These are phyloP conservation scores for Synanthedon andrenaeformis DNA, from an alignment of 2,888 invertebrate species.

Conservation along the genomic window DNA sequence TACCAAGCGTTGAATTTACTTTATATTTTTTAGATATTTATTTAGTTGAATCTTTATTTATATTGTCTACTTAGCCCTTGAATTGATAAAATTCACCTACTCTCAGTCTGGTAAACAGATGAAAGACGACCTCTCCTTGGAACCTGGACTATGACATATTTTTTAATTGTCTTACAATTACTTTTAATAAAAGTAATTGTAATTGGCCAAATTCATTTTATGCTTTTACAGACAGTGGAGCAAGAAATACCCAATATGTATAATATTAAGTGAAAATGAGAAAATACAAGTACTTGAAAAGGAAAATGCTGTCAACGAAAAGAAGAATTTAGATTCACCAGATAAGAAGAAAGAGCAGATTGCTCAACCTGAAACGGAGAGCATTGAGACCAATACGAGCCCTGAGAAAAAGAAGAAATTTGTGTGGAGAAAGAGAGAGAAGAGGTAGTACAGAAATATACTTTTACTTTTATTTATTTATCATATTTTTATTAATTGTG, in stretches of 20 bases:
- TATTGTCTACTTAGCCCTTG: no score
- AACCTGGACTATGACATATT: no score
- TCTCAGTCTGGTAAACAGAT: no score
- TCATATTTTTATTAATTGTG: no score
- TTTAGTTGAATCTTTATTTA: no score
- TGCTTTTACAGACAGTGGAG: slow-evolving; percentile 78
- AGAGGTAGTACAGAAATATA: slow-evolving; percentile 27
- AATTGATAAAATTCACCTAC: no score
- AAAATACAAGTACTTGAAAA: slow-evolving; percentile 60
- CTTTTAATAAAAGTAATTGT: no score
- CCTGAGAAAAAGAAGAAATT: slow-evolving; percentile 59
- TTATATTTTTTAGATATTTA: no score
- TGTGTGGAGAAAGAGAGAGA: slow-evolving; percentile 54
- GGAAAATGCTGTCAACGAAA: slow-evolving; percentile 34
- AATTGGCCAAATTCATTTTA: no score
- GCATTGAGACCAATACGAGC: slow-evolving; percentile 58
- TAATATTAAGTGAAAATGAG: slow-evolving; percentile 69
- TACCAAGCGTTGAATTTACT: no score
- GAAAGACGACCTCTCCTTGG: no score
- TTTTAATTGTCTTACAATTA: no score
- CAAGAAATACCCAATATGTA: slow-evolving; percentile 92
- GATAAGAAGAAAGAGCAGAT: slow-evolving; percentile 37
- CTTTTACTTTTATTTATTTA: neutral
- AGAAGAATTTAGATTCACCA: slow-evolving; percentile 30
- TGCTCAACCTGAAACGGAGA: slow-evolving; percentile 40